Percentiles rank a stretch among this genome's conserved stretches.
These are phyloP conservation scores for Chionis minor DNA, from an alignment of 2,113 vertebrate genomes.

Conservation along the genomic window DNA sequence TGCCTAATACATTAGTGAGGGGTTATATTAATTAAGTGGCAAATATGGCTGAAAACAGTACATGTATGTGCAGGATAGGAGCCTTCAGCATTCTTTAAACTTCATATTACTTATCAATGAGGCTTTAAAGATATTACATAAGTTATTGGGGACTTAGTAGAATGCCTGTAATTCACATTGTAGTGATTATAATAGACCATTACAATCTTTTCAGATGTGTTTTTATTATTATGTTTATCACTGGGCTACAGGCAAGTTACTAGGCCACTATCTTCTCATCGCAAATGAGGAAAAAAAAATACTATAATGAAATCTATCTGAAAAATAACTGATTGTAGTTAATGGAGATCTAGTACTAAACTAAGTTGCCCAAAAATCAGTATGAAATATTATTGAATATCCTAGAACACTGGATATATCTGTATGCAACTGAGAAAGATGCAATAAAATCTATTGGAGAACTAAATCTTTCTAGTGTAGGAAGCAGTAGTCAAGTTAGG, in stretches of 20 bases:
- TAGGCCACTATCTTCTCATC: not conserved
- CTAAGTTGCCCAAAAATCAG: not conserved
- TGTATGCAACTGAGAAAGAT: not conserved
- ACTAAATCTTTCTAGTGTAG: not conserved
- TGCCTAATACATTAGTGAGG: not conserved
- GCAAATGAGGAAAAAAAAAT: not conserved
- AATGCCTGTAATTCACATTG: not conserved
- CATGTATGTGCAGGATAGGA: not conserved
- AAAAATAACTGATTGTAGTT: not conserved
- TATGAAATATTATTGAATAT: not conserved
- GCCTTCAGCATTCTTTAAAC: not conserved
- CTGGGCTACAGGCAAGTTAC: not conserved
- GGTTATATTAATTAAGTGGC: not conserved
- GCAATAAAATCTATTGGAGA: not conserved
- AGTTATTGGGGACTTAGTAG: not conserved
- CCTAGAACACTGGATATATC: fast-evolving
- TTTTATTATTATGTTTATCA: not conserved
- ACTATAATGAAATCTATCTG: not conserved
- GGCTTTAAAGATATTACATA: not conserved
- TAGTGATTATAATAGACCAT: not conserved
- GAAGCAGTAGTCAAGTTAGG: not conserved
- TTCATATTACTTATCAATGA: not conserved
- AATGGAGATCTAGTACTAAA: not conserved
- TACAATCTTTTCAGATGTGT: not conserved
- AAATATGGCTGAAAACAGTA: not conserved